phyloP scores from a whole-genome alignment of 1,140 invertebrate genomes.

The Drosophila yakuba region DNA sequence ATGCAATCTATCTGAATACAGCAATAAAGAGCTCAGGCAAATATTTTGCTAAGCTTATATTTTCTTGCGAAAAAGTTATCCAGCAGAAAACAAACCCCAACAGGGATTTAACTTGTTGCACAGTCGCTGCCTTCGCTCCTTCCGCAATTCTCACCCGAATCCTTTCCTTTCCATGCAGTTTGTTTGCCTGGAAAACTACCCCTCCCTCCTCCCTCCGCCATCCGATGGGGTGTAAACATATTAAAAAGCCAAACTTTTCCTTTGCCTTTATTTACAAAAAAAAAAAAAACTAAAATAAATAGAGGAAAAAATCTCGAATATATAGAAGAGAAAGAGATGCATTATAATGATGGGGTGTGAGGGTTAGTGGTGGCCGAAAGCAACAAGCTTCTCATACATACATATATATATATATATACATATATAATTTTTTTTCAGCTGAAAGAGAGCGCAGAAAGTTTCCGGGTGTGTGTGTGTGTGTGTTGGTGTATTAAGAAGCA shows the following conservation, averaged over 20 bases:
- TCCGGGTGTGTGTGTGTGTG: conserved; percentile 34
- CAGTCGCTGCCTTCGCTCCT: not conserved
- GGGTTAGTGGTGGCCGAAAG: conserved; percentile 34
- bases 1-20: conserved; percentile 14
- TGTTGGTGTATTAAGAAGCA: conserved; percentile 61
- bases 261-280: conserved; percentile 54
- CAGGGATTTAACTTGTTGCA: conserved; percentile 52
- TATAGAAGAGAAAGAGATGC: conserved; percentile 52
- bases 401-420: conserved; percentile 4
- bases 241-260: conserved; percentile 60
- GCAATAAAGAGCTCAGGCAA: conserved; percentile 27
- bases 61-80: conserved; percentile 24
- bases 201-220: not conserved
- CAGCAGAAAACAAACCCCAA: conserved; percentile 31
- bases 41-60: conserved; percentile 37
- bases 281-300: conserved; percentile 37
- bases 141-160: not conserved
- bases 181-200: conserved; percentile 27
- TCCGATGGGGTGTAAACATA: conserved; percentile 47
- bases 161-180: conserved; percentile 20
- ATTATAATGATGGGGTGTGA: conserved; percentile 23
- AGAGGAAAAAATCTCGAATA: conserved; percentile 40
- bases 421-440: conserved; percentile 1
- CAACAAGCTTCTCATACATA: conserved; percentile 36
- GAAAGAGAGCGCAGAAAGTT: conserved; percentile 37